Conservation (phyloP, 2,888 invertebrate genomes). For the Diarsia dahlii region DNA sequence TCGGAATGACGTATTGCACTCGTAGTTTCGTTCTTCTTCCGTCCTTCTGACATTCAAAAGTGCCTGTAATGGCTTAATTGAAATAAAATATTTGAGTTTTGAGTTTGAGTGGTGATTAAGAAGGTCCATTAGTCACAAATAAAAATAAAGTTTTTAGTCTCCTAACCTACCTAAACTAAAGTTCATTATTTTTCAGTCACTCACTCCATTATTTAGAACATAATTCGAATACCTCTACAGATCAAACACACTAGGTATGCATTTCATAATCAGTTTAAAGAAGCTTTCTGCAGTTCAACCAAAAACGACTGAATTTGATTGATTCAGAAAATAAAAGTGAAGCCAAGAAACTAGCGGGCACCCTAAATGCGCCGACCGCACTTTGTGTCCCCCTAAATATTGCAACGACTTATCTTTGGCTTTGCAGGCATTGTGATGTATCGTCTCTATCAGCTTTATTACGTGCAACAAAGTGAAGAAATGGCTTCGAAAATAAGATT, state of each 20-base stretch:
- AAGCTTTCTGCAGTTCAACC: no score
- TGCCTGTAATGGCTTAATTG: no score
- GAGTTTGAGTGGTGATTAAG: no score
- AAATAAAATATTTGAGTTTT: no score
- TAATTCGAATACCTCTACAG: not conserved
- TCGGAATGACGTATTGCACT: no score
- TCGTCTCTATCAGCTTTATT: conserved; percentile 24
- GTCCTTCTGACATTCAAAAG: no score
- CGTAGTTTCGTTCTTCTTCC: no score
- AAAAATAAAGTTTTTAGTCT: no score
- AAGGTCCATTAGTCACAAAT: no score
- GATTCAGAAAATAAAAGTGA: conserved; percentile 12
- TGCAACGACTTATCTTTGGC: conserved; percentile 48
- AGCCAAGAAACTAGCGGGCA: conserved; percentile 3
- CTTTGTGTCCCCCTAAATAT: conserved; percentile 34
- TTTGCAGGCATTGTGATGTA: conserved; percentile 44
- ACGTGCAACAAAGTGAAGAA: conserved; percentile 13
- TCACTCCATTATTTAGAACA: not conserved
- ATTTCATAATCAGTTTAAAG: not conserved
- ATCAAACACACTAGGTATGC: not conserved
- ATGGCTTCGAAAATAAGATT: not conserved
- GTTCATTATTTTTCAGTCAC: not conserved
- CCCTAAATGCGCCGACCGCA: conserved; percentile 33
- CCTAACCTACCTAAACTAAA: no score
- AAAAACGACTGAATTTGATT: not conserved